These are phyloP conservation scores for Eupleurogrammus muticus DNA, from an alignment of 2,797 vertebrate genomes.

Conservation along the genomic window DNA sequence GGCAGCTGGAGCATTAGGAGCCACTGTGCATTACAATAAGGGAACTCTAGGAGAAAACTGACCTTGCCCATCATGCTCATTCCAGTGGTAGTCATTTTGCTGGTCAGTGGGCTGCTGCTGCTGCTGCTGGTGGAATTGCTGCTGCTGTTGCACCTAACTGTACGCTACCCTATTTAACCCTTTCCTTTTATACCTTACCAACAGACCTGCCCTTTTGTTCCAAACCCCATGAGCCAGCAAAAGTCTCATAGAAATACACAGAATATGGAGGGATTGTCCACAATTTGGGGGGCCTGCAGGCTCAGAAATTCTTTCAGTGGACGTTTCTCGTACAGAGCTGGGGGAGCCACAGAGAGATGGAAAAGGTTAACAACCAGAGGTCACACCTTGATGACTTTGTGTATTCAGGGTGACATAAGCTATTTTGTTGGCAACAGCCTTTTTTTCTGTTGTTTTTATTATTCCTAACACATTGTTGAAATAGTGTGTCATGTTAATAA, in stretches of 20 bases:
- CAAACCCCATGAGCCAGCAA: conserved; percentile 72
- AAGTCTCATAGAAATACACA: conserved; percentile 63
- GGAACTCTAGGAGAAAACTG: neutral
- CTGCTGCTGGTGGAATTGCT: conserved; percentile 51
- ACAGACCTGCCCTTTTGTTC: conserved; percentile 58
- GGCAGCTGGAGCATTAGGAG: too few species aligned
- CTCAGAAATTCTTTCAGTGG: conserved; percentile 53
- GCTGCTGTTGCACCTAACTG: conserved; percentile 67
- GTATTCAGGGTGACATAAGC: conserved; percentile 9
- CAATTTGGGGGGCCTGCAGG: conserved; percentile 45
- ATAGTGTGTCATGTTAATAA: conserved; percentile 12
- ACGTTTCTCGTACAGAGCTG: conserved; percentile 40
- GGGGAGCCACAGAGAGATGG: conserved; percentile 38
- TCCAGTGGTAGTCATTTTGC: conserved; percentile 12
- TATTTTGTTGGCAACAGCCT: conserved; percentile 48
- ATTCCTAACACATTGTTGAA: neutral
- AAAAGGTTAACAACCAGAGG: conserved; percentile 65
- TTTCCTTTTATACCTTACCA: conserved; percentile 75
- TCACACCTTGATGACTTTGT: conserved; percentile 57
- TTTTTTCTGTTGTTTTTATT: conserved; percentile 19
- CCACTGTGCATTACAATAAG: neutral
- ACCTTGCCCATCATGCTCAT: conserved; percentile 80
- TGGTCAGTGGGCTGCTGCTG: conserved; percentile 53
- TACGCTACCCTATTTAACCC: conserved; percentile 68
- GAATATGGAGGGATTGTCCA: conserved; percentile 60